Evolutionary conservation across 2,113 vertebrate genomes (phyloP), one percentile per base, ranked within the genome.

Genomic region (Epinephelus moara): DNA sequence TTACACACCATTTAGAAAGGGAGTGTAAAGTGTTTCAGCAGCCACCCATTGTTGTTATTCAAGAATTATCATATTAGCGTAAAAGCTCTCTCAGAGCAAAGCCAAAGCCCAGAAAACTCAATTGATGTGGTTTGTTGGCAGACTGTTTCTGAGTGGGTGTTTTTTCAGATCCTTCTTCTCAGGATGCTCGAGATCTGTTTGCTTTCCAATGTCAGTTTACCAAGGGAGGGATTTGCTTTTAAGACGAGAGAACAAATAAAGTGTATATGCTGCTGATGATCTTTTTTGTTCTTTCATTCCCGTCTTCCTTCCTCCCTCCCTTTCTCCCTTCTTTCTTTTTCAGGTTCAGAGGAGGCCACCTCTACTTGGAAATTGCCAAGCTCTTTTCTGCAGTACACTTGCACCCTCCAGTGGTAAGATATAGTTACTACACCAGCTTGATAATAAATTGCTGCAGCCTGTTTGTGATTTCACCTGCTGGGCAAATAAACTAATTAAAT

Each of bases 331-430:
- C 4, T 68, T 56, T 19, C 13, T 62, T 11, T 30, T 45, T 18
- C 33, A 93, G 93, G 61, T 84, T 82, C 83, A 87, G 6, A 74
- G 67, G 57, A 85, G 66, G 53, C 13, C 1, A 15, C 72, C 75
- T 45, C 57, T n/a, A 0, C 77, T 82, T 10, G 76, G 78, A 86
- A 61, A 18, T 21, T 52, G 3, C 11, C 82, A 19, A 1, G 73
- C 84, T 77, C 70, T 85, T 73, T 93, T 88, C 92, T 95, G 49
- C 90, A 94, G 92, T 21, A 87, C 93, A 56, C 59, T 66, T 25
- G 27, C 88, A 2, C 89, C 94, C 83, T 89, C 95, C 53, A 86
- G 69, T 93, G 95, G 95, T 96, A 91, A 92, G 13, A 9, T 13
- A 7, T 56, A 17, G 17, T 64, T 45, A 75, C 62, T 83, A 62